Evolutionary conservation across 2,113 vertebrate genomes (phyloP), one percentile per base, ranked within the genome.

Genomic region (Neotoma lepida): DNA sequence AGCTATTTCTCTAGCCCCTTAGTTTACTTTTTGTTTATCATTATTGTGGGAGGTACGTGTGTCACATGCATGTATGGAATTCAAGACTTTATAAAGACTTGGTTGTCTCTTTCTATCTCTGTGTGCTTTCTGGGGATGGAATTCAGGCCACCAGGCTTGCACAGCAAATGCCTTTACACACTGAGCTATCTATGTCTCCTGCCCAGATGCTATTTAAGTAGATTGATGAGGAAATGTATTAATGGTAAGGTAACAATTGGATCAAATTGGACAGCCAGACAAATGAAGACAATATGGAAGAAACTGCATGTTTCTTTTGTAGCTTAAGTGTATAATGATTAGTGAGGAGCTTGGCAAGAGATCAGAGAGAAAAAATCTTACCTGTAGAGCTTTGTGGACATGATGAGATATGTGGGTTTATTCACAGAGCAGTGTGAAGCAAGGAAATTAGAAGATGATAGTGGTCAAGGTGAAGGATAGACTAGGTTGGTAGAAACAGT

Each of bases 221-320:
- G 61, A 6, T 92, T 86, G 61, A 17, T 92, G 58, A 80, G 39
- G 35, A 71, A 91, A 76, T 94, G 49, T 46, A 9, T 82, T 82
- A 86, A 5, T 93, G 78, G 58, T 93, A 88, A 86, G 35, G 39
- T 93, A 49, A 81, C 86, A 80, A 12, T 78, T 86, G 12, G 87
- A 74, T 68, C 91, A 90, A 8, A 54, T 41, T 81, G 64, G 74
- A 68, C 30, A 58, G 26, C 5, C 6, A 6, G 51, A 26, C 51
- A 39, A 58, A n/a, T 35, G 24, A 89, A 92, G 44, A 89, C 84
- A 84, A 49, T 28, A 2, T 71, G 33, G 30, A 51, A 56, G 15
- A 66, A 95, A 66, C 22, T 86, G 15, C 3, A 54, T 9, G 13
- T 89, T 95, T 96, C 51, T 87, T 0, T 86, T 89, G 61, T 61